phyloP scores from a whole-genome alignment of 92 coral and sea anemone genomes.

The Umimayanthus chanpuru region DNA sequence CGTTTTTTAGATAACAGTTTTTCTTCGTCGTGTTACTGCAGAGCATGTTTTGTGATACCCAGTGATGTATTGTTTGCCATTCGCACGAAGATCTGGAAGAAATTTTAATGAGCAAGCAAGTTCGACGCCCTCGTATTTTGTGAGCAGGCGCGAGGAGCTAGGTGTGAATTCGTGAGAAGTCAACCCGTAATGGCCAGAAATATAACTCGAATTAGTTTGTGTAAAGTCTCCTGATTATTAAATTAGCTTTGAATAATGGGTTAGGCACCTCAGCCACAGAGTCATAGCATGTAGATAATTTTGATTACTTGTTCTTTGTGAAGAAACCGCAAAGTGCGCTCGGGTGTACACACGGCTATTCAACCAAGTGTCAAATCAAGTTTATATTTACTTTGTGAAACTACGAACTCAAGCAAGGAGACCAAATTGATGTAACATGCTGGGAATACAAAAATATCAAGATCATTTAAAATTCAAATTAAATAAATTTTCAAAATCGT shows the following conservation, averaged over 20 bases:
- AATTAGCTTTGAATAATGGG: conserved; percentile 13
- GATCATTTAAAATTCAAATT: not conserved
- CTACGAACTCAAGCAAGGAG: not conserved
- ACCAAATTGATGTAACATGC: not conserved
- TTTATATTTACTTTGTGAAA: conserved; percentile 15
- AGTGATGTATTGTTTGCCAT: not conserved
- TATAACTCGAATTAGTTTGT: conserved; percentile 27
- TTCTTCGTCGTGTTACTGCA: not conserved
- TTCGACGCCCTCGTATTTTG: conserved; percentile 44
- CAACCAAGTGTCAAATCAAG: conserved; percentile 8
- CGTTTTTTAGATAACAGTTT: not conserved
- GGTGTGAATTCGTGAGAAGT: conserved; percentile 35
- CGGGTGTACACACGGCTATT: not conserved
- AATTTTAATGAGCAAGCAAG: not conserved
- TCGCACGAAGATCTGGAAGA: conserved; percentile 12
- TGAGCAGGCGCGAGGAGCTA: conserved; percentile 6
- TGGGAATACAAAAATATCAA: not conserved
- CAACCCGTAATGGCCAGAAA: not conserved
- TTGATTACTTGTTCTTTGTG: conserved; percentile 27
- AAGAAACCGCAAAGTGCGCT: conserved; percentile 10
- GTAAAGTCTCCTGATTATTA: conserved; percentile 1
- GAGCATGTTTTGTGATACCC: not conserved
- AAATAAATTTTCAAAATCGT: not conserved
- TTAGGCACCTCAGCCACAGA: not conserved
- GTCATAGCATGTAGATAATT: not conserved